Base-by-base conservation (phyloP, 2,797 vertebrate species). In the Bryconaethiops microstoma region DNA sequence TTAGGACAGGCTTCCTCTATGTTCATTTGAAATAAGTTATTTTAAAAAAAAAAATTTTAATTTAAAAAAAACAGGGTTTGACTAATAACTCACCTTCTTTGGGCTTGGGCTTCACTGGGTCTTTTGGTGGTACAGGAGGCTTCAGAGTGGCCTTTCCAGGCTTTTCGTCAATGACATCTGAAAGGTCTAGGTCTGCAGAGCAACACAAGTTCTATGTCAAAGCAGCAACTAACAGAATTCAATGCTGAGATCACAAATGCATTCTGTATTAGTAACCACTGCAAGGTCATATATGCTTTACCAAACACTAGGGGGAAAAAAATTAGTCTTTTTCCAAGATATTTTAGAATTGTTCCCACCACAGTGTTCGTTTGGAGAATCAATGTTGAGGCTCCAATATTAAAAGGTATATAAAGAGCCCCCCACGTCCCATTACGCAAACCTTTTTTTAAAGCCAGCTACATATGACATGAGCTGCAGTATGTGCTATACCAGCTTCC, bases 91-190 rank as follows among this genome's bases (percentile, higher is more conserved):
- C 75, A 93, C 92, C 92, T 90, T 89, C 80, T 68, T 91, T 93
- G 64, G 90, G 89, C 52, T 92, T 92, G 77, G 88, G 85, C 2
- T 92, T 92, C 14, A 12, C 54, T 0, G 96, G 94, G 39, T 88
- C 92, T 84, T 90, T 96, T 87, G 17, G 88, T 77, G 85, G 89
- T 64, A 85, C 89, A 1, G 94, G 90, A 1, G 94, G 90, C 76
- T 87, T 93, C 90, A 60, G 89, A 48, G 93, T 91, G 0, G 88
- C 85, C 54, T 89, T 84, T 35, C 35, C 35, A 5, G 0, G 63
- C 12, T 35, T 35, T 35, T 82, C 77, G 0, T 42, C 71, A 12
- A 85, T 67, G 0, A 64, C 79, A 78, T 94, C 91, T 0, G 42
- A 40, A 80, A 91, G 54, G 7, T 88, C 80, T 0, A 90, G 16